A percentile compares a stretch with the other conserved stretches of the same genome.
phyloP scores from a whole-genome alignment of 2,888 invertebrate genomes.

The Limulus polyphemus region DNA sequence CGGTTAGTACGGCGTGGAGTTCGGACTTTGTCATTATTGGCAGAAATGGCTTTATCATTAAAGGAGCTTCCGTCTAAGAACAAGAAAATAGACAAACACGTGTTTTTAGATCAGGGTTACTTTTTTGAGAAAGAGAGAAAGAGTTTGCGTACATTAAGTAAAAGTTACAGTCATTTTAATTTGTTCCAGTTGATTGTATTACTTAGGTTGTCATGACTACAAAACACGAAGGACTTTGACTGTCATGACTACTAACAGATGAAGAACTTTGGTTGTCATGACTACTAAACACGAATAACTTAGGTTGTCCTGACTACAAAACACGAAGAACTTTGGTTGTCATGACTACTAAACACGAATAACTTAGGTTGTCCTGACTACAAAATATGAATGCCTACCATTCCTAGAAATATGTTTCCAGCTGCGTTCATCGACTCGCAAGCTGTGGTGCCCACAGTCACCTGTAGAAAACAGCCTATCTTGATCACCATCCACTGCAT shows the following conservation, averaged over 20 bases:
- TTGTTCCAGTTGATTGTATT: neutral
- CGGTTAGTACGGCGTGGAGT: conserved; percentile 80
- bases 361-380: no score
- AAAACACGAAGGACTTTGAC: no score
- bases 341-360: neutral
- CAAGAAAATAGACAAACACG: conserved; percentile 24
- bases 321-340: neutral
- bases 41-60: conserved; percentile 77
- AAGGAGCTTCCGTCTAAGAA: conserved; percentile 70
- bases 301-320: neutral
- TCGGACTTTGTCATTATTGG: conserved; percentile 72
- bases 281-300: neutral
- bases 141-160: no score
- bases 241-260: no score
- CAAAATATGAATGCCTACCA: conserved; percentile 46
- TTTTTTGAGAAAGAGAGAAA: neutral
- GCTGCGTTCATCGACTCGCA: conserved; percentile 90
- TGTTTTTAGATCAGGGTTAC: neutral
- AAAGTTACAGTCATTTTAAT: neutral
- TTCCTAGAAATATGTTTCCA: conserved; percentile 86
- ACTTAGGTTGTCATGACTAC: no score
- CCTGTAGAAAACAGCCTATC: conserved; percentile 61
- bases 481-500: conserved; percentile 74
- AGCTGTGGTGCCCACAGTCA: conserved; percentile 70
- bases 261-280: neutral